Evolutionary conservation across 2,797 vertebrate genomes (phyloP).

Genomic region (Spinus pinus): DNA sequence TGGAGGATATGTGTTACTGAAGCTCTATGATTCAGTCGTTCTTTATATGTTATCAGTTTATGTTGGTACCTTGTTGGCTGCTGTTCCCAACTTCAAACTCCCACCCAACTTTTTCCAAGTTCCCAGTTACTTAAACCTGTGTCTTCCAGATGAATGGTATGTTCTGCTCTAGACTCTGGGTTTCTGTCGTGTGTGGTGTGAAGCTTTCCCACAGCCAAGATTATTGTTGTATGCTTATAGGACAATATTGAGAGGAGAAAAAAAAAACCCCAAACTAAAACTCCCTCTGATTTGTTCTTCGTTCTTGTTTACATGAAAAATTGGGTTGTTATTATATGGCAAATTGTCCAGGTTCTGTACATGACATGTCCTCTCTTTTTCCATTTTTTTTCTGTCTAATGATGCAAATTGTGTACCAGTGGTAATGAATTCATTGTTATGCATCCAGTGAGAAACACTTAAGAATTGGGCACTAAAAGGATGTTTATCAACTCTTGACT

Average conservation of each 20-base stretch:
- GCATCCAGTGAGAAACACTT: constrained; percentile 82
- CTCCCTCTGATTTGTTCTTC: constrained; percentile 50
- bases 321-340: constrained; percentile 70
- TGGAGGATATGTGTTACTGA: constrained; percentile 67
- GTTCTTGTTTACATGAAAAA: constrained; percentile 73
- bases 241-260: constrained; percentile 56
- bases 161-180: constrained; percentile 68
- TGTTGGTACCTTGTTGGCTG: constrained; percentile 75
- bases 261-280: background rate
- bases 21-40: constrained; percentile 56
- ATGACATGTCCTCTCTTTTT: constrained; percentile 77
- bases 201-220: constrained; percentile 60
- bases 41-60: constrained; percentile 75
- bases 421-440: constrained; percentile 82
- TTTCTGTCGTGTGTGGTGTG: constrained; percentile 67
- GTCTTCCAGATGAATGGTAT: constrained; percentile 69
- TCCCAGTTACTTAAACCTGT: constrained; percentile 67
- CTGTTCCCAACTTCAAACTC: constrained; percentile 69
- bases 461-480: constrained; percentile 86
- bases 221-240: constrained; percentile 51
- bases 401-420: constrained; percentile 83
- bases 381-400: constrained; percentile 76
- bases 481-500: constrained; percentile 82
- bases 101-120: constrained; percentile 67
- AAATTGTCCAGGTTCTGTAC: constrained; percentile 76